Percentiles rank a stretch among this genome's conserved stretches.
These are phyloP conservation scores for Pollenia amentaria DNA, from an alignment of 2,888 invertebrate species.

Conservation along the genomic window DNA sequence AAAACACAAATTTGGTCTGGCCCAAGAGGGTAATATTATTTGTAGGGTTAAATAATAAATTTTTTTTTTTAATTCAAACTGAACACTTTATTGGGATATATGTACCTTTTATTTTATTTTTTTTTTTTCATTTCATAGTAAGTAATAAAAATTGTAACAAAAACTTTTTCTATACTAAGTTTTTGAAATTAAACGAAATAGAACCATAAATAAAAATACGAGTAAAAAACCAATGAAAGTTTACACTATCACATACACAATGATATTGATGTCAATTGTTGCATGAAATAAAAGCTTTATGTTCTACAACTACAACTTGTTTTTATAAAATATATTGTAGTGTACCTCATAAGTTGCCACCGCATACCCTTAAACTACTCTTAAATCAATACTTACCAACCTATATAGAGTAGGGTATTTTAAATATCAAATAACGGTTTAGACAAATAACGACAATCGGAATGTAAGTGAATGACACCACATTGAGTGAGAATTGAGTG, in stretches of 20 bases:
- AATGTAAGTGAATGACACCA: too few species aligned
- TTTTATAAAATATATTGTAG: background rate
- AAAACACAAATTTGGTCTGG: too few species aligned
- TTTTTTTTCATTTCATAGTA: slow-evolving; percentile 8
- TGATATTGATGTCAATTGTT: slow-evolving; percentile 18
- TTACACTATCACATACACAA: slow-evolving; percentile 14
- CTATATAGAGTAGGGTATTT: too few species aligned
- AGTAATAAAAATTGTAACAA: slow-evolving; percentile 19
- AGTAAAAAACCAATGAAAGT: slow-evolving; percentile 22
- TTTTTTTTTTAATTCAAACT: background rate
- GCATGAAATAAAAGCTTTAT: slow-evolving; percentile 16
- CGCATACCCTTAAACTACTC: too few species aligned
- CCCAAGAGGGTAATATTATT: slow-evolving; percentile 8
- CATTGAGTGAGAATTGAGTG: too few species aligned
- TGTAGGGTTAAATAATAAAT: background rate
- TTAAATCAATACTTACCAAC: too few species aligned
- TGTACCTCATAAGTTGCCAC: too few species aligned
- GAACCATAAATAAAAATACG: slow-evolving; percentile 41
- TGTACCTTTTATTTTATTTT: background rate
- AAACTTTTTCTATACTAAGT: slow-evolving; percentile 63
- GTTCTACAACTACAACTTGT: background rate
- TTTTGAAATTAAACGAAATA: slow-evolving; percentile 40
- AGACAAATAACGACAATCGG: too few species aligned
- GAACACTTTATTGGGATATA: slow-evolving; percentile 2
- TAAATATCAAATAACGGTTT: too few species aligned